Evolutionary conservation across 2,113 vertebrate genomes (phyloP), one percentile per base, ranked within the genome.

Genomic region (Oreamnos americanus): DNA sequence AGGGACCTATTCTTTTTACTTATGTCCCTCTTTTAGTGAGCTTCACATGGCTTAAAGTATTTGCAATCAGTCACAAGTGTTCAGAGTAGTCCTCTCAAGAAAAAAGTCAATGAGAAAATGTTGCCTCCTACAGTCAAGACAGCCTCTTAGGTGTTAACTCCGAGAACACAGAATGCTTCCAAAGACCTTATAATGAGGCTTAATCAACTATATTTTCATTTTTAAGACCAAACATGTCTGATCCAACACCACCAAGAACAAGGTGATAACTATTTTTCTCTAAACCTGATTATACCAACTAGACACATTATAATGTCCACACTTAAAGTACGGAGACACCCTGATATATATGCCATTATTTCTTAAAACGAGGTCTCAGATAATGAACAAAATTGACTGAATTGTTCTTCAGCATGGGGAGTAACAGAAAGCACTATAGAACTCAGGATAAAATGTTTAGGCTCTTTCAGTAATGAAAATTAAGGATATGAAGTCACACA

Each of bases 381-480:
- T 95, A 88, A 78, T 93, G 19, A 94, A 47, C 13, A 91, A 95
- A 92, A 81, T 95, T 13, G 4, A 81, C 19, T 81, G 25, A 91
- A 33, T 64, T 92, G 12, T 90, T n/a, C 51, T 93, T 93, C 17
- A 94, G 23, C 28, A 62, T 49, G 51, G 2, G 25, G 33, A 96
- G 62, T n/a, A 67, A 45, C 45, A 81, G 16, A 14, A 97, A 88
- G 39, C n/a, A 86, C 33, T 93, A 62, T 49, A 67, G 47, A 98
- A 93, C 45, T 64, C 26, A 67, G 49, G 6, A 89, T 58, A 95
- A 92, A 93, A 97, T 78, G 3, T 93, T 96, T 87, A 90, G 25
- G 39, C 33, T 82, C 86, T 94, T 94, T 94, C 55, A 89, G 7
- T 55, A 87, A 87, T 86, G 53, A 91, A 89, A 97, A 95, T 57